phyloP scores from a whole-genome alignment of 1,140 invertebrate species.

The Melitaea cinxia region DNA sequence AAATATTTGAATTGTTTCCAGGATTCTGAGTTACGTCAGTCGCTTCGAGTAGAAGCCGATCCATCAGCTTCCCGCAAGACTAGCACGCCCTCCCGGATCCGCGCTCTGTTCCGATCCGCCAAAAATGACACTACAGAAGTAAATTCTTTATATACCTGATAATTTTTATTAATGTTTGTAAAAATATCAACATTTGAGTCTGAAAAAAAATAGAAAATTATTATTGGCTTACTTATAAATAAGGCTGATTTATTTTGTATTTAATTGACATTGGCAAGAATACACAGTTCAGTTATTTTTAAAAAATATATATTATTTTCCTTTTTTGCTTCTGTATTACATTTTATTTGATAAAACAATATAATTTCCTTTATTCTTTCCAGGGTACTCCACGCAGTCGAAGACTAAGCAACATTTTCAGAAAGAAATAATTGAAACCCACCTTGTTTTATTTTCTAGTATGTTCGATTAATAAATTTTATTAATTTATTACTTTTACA shows the following conservation, averaged over 20 bases:
- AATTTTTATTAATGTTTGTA: background rate
- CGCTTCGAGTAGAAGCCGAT: constrained; percentile 60
- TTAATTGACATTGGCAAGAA: too few relatives aligned
- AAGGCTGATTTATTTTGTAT: too few relatives aligned
- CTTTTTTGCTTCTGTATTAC: background rate
- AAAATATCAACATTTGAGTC: too few relatives aligned
- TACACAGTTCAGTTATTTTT: too few relatives aligned
- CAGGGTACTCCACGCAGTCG: constrained; percentile 65
- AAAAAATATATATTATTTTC: too few relatives aligned
- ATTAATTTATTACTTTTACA: constrained; percentile 64
- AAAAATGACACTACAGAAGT: constrained; percentile 42
- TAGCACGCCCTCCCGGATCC: constrained; percentile 64
- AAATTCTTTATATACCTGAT: background rate
- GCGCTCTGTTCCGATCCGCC: constrained; percentile 57
- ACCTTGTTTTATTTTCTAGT: constrained; percentile 29
- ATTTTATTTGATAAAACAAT: background rate
- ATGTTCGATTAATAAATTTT: constrained; percentile 47
- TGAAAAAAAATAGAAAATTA: too few relatives aligned
- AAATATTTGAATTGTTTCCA: constrained; percentile 23
- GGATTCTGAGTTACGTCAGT: constrained; percentile 71
- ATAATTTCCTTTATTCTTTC: constrained; percentile 33
- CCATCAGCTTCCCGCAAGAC: constrained; percentile 57
- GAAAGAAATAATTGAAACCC: constrained; percentile 55
- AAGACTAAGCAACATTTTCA: constrained; percentile 66
- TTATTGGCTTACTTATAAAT: too few relatives aligned